These are phyloP conservation scores for Cartodere bifasciata DNA, from an alignment of 2,888 invertebrate species.

Conservation along the genomic window DNA sequence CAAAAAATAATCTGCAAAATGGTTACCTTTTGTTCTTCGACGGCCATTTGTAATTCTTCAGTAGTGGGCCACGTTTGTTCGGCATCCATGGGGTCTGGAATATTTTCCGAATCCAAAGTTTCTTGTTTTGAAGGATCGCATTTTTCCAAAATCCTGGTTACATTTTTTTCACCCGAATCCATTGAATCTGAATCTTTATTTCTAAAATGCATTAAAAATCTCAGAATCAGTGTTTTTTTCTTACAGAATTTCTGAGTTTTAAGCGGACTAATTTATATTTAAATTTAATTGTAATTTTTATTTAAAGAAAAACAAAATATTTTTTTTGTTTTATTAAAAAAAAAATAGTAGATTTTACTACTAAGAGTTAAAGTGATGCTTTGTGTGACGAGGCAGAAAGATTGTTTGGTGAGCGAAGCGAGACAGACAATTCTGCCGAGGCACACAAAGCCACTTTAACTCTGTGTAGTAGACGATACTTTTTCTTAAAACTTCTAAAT, in stretches of 20 bases:
- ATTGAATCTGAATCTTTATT: conserved; percentile 11
- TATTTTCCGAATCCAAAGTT: conserved; percentile 64
- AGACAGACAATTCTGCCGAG: too few species aligned
- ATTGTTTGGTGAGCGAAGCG: too few species aligned
- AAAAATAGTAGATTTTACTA: conserved; percentile 1
- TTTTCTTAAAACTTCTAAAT: too few species aligned
- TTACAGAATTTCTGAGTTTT: too few species aligned
- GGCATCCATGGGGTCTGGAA: conserved; percentile 82
- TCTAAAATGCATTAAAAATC: conserved; percentile 1
- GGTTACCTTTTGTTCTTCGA: conserved; percentile 35
- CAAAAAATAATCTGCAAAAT: background rate
- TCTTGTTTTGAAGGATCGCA: conserved; percentile 59
- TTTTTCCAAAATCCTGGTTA: conserved; percentile 39
- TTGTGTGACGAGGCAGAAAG: too few species aligned
- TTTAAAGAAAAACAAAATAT: too few species aligned
- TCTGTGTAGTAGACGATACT: too few species aligned
- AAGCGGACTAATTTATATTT: too few species aligned
- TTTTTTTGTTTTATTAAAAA: background rate
- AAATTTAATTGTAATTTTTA: too few species aligned
- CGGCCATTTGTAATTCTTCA: conserved; percentile 71
- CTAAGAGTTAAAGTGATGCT: too few species aligned
- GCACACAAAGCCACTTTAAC: too few species aligned
- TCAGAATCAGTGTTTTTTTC: too few species aligned
- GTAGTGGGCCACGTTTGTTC: conserved; percentile 97
- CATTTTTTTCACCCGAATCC: conserved; percentile 16